phyloP scores from a whole-genome alignment of 2,113 vertebrate genomes.

The Gila orcuttii region DNA sequence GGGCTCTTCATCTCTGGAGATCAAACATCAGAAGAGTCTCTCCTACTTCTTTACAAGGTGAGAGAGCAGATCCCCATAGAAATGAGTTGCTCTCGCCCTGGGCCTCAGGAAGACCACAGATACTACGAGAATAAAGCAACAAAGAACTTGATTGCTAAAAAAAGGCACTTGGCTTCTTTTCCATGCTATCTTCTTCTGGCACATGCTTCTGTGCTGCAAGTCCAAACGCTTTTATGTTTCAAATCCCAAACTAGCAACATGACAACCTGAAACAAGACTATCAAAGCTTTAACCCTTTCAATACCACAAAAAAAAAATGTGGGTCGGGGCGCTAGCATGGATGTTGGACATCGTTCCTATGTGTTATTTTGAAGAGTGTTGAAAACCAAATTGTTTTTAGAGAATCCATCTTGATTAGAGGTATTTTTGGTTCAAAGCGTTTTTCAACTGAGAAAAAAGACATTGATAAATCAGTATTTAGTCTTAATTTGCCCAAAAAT shows the following conservation, averaged over 20 bases:
- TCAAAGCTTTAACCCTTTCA: neutral
- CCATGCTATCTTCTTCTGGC: slow-evolving; percentile 18
- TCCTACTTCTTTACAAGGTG: slow-evolving; percentile 49
- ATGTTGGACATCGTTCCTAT: too few relatives aligned
- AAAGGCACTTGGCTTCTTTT: neutral
- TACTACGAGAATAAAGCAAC: neutral
- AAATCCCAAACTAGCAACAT: neutral
- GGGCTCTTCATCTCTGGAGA: slow-evolving; percentile 59
- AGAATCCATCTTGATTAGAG: neutral
- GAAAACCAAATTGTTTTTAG: neutral
- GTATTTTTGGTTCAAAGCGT: neutral
- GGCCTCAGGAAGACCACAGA: neutral
- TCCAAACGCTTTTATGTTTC: slow-evolving; percentile 21
- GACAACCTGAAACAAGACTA: neutral
- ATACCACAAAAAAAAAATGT: neutral
- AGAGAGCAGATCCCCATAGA: slow-evolving; percentile 32
- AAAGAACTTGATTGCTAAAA: neutral
- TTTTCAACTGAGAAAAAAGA: neutral
- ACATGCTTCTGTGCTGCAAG: neutral
- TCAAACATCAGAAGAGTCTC: slow-evolving; percentile 59
- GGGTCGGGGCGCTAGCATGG: neutral
- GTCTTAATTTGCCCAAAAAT: too few relatives aligned
- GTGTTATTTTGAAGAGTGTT: neutral
- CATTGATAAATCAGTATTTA: neutral
- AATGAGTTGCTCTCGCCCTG: slow-evolving; percentile 33